Base-by-base conservation (phyloP, 64 coral and sea anemone species). In the Hydrozoanthus tunicans region DNA sequence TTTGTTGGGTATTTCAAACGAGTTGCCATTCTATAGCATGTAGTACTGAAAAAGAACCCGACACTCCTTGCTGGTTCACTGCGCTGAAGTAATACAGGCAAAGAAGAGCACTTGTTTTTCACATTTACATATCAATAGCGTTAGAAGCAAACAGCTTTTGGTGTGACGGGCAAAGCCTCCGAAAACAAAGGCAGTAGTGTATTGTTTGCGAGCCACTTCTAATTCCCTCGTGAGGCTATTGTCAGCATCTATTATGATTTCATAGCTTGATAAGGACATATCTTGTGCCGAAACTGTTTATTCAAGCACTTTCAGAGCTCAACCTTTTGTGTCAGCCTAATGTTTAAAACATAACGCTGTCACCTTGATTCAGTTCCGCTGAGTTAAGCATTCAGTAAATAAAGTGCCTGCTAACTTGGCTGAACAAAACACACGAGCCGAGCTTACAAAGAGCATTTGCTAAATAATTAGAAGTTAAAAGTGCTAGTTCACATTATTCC, bases 41-140 rank as follows among this genome's bases (percentile, higher is more conserved):
- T 11, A 66, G 1, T 15, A 5, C 7, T 12, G 8, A n/a, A 2
- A 74, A 88, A 75, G 13, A 56, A 57, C 17, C 6, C 70, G n/a
- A 24, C 27, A 26, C 58, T 52, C 57, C 64, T 85, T 88, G 55
- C 52, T 70, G 73, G 24, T 88, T 59, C 27, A 56, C 20, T 20
- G 23, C 66, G 51, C 1, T 24, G 27, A 60, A 43, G 27, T 51
- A 81, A 74, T 71, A 58, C 13, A 26, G 57, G 6, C 6, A 70
- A 53, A 68, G 52, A 56, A 55, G 20, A 70, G 27, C 9, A 27
- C 10, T 3, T 4, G 6, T 5, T 3, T 15, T 69, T 75, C 12
- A 12, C 10, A 88, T 88, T 88, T 73, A 60, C 84, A 88, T 88
- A 88, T 88, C 84, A 88, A 88, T 73, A 88, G 84, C 73, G 24